Evolutionary conservation across 2,888 invertebrate species (phyloP).

Genomic region (Plagiodera versicolora): DNA sequence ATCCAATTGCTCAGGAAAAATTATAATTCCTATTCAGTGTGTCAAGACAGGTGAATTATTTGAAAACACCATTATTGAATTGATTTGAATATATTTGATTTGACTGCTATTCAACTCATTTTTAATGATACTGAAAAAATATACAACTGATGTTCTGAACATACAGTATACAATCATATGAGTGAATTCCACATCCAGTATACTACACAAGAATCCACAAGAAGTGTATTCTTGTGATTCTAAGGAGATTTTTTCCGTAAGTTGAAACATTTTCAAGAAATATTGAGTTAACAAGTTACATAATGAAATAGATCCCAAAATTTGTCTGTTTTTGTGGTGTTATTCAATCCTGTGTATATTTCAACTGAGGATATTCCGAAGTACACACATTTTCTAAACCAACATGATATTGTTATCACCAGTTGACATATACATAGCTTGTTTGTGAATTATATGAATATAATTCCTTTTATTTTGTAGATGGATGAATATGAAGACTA

Average conservation of each 20-base stretch:
- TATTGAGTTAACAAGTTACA: slow-evolving; percentile 24
- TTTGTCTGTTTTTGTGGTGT: slow-evolving; percentile 19
- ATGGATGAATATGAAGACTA: slow-evolving; percentile 25
- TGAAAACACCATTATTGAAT: neutral
- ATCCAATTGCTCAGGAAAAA: slow-evolving; percentile 26
- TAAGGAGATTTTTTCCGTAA: slow-evolving; percentile 30
- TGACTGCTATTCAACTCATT: too few species aligned
- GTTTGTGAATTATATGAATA: neutral
- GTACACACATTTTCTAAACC: too few species aligned
- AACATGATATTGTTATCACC: neutral
- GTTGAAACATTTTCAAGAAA: slow-evolving; percentile 24
- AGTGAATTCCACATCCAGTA: slow-evolving; percentile 25
- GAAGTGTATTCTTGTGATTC: slow-evolving; percentile 37
- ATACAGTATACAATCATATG: slow-evolving; percentile 27
- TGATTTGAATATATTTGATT: too few species aligned
- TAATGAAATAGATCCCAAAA: slow-evolving; percentile 19
- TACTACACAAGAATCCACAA: slow-evolving; percentile 33
- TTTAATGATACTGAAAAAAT: too few species aligned
- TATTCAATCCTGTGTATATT: slow-evolving; percentile 10
- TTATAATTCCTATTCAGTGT: neutral
- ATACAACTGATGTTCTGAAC: slow-evolving; percentile 15
- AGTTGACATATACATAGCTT: slow-evolving; percentile 11
- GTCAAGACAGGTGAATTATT: slow-evolving; percentile 5
- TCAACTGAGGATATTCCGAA: slow-evolving; percentile 6
- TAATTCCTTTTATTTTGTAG: slow-evolving; percentile 16